Evolutionary conservation across 2,888 invertebrate genomes (phyloP), one percentile per base, ranked within the genome.

Genomic region (Lysandra bellargus): DNA sequence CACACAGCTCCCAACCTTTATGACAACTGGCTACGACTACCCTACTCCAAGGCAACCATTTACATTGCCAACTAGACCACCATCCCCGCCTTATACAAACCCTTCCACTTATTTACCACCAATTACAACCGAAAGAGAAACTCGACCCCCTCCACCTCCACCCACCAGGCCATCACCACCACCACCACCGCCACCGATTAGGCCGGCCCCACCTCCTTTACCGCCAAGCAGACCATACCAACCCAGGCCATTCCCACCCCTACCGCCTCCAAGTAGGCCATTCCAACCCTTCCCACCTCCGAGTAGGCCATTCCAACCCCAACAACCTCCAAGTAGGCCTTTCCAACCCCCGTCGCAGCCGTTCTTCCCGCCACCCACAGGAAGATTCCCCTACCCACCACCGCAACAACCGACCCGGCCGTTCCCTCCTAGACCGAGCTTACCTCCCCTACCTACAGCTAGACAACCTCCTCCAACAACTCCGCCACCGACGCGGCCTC

Each of bases 221-320:
- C 78, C 82, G 72, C 79, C 83, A 2, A 64, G 9, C 30, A 64
- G 64, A 1, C 83, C 84, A 4, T 72, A 14, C 1, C 73, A 82
- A 81, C 84, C 83, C 1, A 64, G 64, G 1, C 83, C 84, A 2
- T 76, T 73, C 12, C 2, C 83, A 9, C 78, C 82, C 44, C 79
- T 82, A 72, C 75, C 80, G 30, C 78, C 83, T 9, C 80, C 83
- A 30, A 82, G 83, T n/a, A 83, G 84, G 30, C 79, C 81, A 72
- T 83, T 84, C 0, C 82, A 83, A 4, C 75, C 61, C n/a, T 23
- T 23, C 5, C 61, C 61, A 61, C 80, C 80, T 1, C 80, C 83
- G 44, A 81, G 83, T 5, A 84, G 84, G 73, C 81, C 84, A 9
- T 30, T 64, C 69, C 69, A 69, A 44, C 79, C 78, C 9, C 80